phyloP scores from a whole-genome alignment of 1,140 invertebrate genomes.

The Atta cephalotes region DNA sequence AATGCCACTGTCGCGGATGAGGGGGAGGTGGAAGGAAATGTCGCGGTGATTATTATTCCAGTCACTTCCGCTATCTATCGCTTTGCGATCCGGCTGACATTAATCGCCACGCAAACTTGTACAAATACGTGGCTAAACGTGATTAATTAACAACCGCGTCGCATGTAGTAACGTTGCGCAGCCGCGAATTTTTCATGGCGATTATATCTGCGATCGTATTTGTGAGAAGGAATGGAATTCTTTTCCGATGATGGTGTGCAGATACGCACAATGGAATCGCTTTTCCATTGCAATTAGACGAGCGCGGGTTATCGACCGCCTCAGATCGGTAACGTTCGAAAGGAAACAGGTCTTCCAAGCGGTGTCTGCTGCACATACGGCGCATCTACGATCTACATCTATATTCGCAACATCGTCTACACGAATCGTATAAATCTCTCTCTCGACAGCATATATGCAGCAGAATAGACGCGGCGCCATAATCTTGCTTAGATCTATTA shows the following conservation, averaged over 20 bases:
- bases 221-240: slow-evolving; percentile 39
- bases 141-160: slow-evolving; percentile 33
- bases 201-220: slow-evolving; percentile 18
- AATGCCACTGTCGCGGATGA: not conserved
- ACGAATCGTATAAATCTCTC: slow-evolving; percentile 18
- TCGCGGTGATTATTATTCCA: slow-evolving; percentile 36
- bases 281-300: slow-evolving; percentile 70
- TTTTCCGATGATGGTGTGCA: slow-evolving; percentile 49
- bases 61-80: slow-evolving; percentile 47
- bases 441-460: not conserved
- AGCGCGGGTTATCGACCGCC: slow-evolving; percentile 60
- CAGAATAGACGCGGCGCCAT: slow-evolving; percentile 16
- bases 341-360: slow-evolving; percentile 70
- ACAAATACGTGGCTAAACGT: slow-evolving; percentile 20
- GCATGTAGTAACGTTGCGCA: not conserved
- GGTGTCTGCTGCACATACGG: not conserved
- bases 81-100: slow-evolving; percentile 27
- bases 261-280: slow-evolving; percentile 31
- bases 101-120: slow-evolving; percentile 24
- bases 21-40: not conserved
- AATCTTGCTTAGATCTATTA: slow-evolving; percentile 78
- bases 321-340: slow-evolving; percentile 44
- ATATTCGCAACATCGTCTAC: slow-evolving; percentile 8
- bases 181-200: slow-evolving; percentile 15
- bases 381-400: slow-evolving; percentile 10